Evolutionary conservation across 2,888 invertebrate species (phyloP).

Genomic region (Stenodera caucasica): DNA sequence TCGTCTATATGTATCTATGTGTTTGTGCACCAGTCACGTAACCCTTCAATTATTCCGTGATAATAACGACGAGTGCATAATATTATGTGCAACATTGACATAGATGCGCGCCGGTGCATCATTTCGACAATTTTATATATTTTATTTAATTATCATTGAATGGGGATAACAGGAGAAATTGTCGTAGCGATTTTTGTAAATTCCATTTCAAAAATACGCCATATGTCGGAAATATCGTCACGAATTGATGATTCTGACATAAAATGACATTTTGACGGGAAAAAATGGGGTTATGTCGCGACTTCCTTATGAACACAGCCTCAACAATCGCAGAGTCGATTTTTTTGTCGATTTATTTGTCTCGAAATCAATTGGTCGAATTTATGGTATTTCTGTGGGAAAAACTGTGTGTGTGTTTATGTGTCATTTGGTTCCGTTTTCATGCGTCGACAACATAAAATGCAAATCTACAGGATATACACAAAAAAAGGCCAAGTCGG

Average conservation of each 20-base stretch:
- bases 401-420: background rate
- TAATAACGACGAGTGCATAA: slow-evolving; percentile 1
- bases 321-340: no score
- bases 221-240: background rate
- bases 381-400: background rate
- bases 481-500: slow-evolving; percentile 26
- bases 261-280: background rate
- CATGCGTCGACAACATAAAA: slow-evolving; percentile 31
- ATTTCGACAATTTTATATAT: background rate
- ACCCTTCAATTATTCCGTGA: slow-evolving; percentile 6
- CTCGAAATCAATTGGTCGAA: background rate
- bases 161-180: no score
- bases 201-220: no score
- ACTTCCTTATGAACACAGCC: background rate
- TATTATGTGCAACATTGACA: slow-evolving; percentile 3
- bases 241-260: background rate
- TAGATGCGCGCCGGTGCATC: slow-evolving; percentile 3
- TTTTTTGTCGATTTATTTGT: background rate
- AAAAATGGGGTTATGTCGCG: background rate
- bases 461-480: slow-evolving; percentile 28
- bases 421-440: slow-evolving; percentile 19
- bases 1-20: background rate
- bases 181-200: no score
- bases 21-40: background rate
- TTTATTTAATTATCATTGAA: background rate